A percentile compares a stretch with the other conserved stretches of the same genome.
phyloP scores from a whole-genome alignment of 2,113 vertebrate species.

The Salvelinus alpinus region DNA sequence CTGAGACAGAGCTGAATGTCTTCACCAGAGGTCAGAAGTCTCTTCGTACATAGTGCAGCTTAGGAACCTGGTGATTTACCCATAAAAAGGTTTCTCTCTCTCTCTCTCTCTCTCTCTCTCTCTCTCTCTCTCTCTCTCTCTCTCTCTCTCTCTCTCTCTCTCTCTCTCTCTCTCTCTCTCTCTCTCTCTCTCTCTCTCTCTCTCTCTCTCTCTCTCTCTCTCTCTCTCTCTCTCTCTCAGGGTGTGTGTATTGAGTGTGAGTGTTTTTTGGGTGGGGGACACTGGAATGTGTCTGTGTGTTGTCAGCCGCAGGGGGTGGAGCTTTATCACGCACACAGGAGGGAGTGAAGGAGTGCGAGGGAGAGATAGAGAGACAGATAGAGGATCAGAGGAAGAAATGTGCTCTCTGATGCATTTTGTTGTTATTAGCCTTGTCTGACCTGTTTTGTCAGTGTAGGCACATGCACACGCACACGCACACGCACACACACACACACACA shows the following conservation, averaged over 20 bases:
- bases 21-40: too few species aligned
- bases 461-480: neutral
- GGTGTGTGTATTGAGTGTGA: neutral
- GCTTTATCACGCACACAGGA: slow-evolving; percentile 19
- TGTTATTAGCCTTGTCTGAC: neutral
- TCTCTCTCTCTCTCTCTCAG: too few species aligned
- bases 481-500: too few species aligned
- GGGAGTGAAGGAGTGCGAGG: neutral
- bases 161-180: too few species aligned
- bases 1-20: too few species aligned
- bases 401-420: neutral
- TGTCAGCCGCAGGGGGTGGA: slow-evolving; percentile 14
- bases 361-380: neutral
- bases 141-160: too few species aligned
- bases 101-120: too few species aligned
- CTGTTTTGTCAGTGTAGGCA: neutral
- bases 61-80: neutral
- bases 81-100: too few species aligned
- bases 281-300: slow-evolving; percentile 7
- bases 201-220: too few species aligned
- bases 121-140: too few species aligned
- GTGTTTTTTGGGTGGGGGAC: neutral
- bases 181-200: too few species aligned
- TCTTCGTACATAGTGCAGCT: neutral
- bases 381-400: too few species aligned